phyloP scores from a whole-genome alignment of 1,140 invertebrate genomes.

The Drosophila murphyi region DNA sequence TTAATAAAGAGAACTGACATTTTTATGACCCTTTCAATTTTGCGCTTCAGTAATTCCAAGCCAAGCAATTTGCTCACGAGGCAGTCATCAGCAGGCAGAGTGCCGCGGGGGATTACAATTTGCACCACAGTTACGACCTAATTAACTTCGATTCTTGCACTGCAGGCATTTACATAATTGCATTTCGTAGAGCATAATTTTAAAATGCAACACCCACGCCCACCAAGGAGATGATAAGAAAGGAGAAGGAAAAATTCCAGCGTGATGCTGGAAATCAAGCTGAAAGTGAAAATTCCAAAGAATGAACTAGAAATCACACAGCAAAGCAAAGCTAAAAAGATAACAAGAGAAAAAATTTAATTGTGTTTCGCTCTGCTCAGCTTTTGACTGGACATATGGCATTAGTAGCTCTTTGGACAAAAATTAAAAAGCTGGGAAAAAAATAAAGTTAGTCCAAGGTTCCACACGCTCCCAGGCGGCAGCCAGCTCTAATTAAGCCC shows the following conservation, averaged over 20 bases:
- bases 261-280: constrained; percentile 56
- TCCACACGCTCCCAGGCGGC: constrained; percentile 20
- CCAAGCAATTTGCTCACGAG: constrained; percentile 43
- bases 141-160: constrained; percentile 76
- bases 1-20: constrained; percentile 55
- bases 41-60: constrained; percentile 63
- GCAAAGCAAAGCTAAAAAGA: constrained; percentile 40
- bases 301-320: constrained; percentile 63
- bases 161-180: constrained; percentile 79
- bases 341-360: constrained; percentile 53
- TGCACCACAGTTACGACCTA: constrained; percentile 74
- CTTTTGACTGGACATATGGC: constrained; percentile 60
- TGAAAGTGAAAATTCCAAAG: constrained; percentile 67
- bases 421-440: constrained; percentile 18
- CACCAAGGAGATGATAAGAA: constrained; percentile 35
- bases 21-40: constrained; percentile 63
- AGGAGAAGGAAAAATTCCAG: constrained; percentile 37
- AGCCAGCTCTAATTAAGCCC: constrained; percentile 68
- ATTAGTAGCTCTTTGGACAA: constrained; percentile 30
- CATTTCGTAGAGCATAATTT: constrained; percentile 74
- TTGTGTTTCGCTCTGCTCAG: constrained; percentile 56
- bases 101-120: constrained; percentile 49
- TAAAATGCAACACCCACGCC: constrained; percentile 46
- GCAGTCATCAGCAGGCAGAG: no score
- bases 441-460: constrained; percentile 22